Base-by-base conservation (phyloP, 2,888 invertebrate species). In the Exocentrus adspersus region DNA sequence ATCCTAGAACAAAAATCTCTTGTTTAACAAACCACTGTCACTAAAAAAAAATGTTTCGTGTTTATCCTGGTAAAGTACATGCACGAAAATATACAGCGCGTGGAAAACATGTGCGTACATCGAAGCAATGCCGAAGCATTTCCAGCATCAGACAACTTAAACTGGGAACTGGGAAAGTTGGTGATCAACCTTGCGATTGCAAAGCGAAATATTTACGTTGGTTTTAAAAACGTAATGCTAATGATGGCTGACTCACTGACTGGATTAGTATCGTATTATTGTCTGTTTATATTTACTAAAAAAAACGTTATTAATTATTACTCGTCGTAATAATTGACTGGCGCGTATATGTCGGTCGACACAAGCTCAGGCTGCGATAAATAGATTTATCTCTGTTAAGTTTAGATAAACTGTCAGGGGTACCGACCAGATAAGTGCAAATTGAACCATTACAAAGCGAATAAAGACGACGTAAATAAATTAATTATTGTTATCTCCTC, bases 281-380 rank as follows among this genome's bases (percentile, higher is more conserved):
- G n/a, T 20, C 16, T 20, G 20, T 51, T 32, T 51, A 48, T 32
- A n/a, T n/a, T n/a, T n/a, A n/a, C n/a, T n/a, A n/a, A n/a, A 37
- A 37, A 51, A 19, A 51, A 51, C 51, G 19, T n/a, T 37, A 37
- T n/a, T 37, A 37, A 32, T 51, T 30, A 51, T 51, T 51, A 32
- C 32, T 32, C 16, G 37, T 51, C n/a, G n/a, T 17, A 51, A 37
- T 7, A n/a, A 32, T 51, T 4, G 17, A 37, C 6, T 17, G 10
- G 30, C 4, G 32, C n/a, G n/a, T n/a, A n/a, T n/a, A n/a, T 12
- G 37, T 51, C 51, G 51, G n/a, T n/a, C n/a, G n/a, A n/a, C n/a
- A 51, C 51, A 19, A 32, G 30, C 32, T 10, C 10, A 37, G 37
- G 30, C 32, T 10, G 4, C 19, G 37, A 19, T 51, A 19, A 37